A percentile compares a stretch with the other conserved stretches of the same genome.
Conservation (phyloP, 2,888 invertebrate genomes). For the Eledone cirrhosa region DNA sequence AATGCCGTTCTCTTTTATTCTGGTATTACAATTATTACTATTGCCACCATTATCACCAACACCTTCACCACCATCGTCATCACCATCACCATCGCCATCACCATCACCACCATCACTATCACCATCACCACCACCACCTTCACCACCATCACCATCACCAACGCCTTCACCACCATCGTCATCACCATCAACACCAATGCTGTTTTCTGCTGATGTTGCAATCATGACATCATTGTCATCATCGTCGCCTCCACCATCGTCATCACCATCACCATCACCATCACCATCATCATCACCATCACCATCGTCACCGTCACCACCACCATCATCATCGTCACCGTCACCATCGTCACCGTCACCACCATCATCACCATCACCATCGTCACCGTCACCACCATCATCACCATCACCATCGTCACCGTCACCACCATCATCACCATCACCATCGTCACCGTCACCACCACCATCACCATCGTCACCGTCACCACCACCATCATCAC, state of each 20-base stretch:
- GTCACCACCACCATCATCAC: slow-evolving; percentile 23
- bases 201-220: too few relatives aligned
- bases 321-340: slow-evolving; percentile 9
- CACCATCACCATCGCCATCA: background rate
- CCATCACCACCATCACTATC: background rate
- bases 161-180: too few relatives aligned
- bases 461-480: slow-evolving; percentile 20
- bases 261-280: too few relatives aligned
- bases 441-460: slow-evolving; percentile 24
- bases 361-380: slow-evolving; percentile 24
- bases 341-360: background rate
- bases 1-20: background rate
- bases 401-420: slow-evolving; percentile 17
- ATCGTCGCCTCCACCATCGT: too few relatives aligned
- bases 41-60: background rate
- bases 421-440: slow-evolving; percentile 27
- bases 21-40: background rate
- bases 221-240: too few relatives aligned
- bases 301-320: background rate
- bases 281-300: background rate
- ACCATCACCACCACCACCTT: too few relatives aligned
- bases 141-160: too few relatives aligned
- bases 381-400: slow-evolving; percentile 28
- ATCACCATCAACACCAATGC: too few relatives aligned
- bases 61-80: background rate